Conservation (phyloP, 2,797 vertebrate genomes). For the Brachyalestes nurse region DNA sequence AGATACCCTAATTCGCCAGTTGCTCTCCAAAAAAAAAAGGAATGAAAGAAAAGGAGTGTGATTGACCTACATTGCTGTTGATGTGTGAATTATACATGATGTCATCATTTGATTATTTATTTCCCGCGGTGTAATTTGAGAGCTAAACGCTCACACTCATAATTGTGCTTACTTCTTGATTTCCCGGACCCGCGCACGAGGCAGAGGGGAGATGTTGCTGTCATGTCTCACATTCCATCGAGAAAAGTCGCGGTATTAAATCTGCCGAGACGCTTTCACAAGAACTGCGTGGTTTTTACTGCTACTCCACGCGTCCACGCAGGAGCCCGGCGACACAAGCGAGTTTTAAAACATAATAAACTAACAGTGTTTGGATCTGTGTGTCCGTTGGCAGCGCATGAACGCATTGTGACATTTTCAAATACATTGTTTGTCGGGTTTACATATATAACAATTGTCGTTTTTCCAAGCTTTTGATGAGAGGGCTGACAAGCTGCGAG, state of each 20-base stretch:
- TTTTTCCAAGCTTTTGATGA: conserved; percentile 62
- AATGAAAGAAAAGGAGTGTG: conserved; percentile 50
- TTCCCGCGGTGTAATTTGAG: conserved; percentile 53
- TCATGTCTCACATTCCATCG: conserved; percentile 66
- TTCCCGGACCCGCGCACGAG: conserved; percentile 44
- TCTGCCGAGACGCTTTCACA: conserved; percentile 53
- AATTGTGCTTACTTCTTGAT: conserved; percentile 43
- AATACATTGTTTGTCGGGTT: conserved; percentile 46
- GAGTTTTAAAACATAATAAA: conserved; percentile 54
- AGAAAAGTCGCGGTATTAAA: conserved; percentile 57
- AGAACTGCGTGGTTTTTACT: conserved; percentile 58
- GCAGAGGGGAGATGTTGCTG: conserved; percentile 54
- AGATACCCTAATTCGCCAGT: conserved; percentile 63
- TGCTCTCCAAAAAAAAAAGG: conserved; percentile 64
- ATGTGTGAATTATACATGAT: conserved; percentile 66
- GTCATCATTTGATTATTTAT: conserved; percentile 64
- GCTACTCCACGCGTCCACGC: conserved; percentile 26
- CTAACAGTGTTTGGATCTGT: conserved; percentile 47
- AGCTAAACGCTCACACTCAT: conserved; percentile 56
- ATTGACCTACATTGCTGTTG: conserved; percentile 66
- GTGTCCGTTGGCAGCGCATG: conserved; percentile 20
- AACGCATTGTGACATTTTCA: conserved; percentile 48
- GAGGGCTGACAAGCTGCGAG: conserved; percentile 37
- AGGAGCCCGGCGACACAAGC: neutral
- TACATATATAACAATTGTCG: conserved; percentile 56